Evolutionary conservation across 2,888 invertebrate species (phyloP).

Genomic region (Ellobium chinense): DNA sequence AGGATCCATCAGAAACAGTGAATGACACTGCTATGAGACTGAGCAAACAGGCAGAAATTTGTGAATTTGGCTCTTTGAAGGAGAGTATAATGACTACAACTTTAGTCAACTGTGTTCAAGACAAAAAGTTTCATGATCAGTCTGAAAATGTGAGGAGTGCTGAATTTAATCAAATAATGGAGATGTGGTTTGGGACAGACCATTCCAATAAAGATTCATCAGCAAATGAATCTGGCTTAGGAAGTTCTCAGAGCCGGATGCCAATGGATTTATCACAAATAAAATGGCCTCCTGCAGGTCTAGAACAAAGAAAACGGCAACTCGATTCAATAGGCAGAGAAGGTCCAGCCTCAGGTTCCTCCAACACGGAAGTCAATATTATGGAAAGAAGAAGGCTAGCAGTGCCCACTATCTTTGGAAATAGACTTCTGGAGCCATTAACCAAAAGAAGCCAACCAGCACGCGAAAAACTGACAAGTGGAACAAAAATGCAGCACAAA

Average conservation of each 20-base stretch:
- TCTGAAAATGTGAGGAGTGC: neutral
- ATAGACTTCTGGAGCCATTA: neutral
- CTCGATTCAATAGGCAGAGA: no score
- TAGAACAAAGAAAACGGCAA: no score
- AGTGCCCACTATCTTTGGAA: no score
- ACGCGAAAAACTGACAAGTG: neutral
- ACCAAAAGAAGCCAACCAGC: neutral
- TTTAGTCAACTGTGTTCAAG: neutral
- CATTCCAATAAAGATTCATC: neutral
- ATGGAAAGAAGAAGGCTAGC: neutral
- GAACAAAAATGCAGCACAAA: neutral
- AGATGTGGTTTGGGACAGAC: no score
- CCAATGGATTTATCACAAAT: neutral
- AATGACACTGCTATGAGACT: conserved; percentile 1
- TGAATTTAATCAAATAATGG: neutral
- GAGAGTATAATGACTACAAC: neutral
- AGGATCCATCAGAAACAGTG: conserved; percentile 5
- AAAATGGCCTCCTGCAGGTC: no score
- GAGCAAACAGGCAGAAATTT: conserved; percentile 12
- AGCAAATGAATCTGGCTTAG: no score
- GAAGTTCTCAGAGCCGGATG: neutral
- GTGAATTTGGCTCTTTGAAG: conserved; percentile 14
- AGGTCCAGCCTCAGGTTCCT: no score
- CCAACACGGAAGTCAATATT: no score
- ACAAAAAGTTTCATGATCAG: conserved; percentile 7